phyloP scores from a whole-genome alignment of 2,888 invertebrate species.

The Desoria tigrina region DNA sequence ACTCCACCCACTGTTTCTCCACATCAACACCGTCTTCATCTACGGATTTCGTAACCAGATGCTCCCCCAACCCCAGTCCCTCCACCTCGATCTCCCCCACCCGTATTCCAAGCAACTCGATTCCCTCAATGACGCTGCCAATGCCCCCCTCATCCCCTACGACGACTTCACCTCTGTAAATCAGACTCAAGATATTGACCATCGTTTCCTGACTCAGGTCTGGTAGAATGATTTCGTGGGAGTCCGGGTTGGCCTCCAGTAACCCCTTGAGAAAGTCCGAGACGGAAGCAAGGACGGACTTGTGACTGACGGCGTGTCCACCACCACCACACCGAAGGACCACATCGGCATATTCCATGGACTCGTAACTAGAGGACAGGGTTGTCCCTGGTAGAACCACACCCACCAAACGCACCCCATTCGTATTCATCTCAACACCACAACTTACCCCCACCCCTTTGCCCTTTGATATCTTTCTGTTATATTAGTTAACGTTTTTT shows the following conservation, averaged over 20 bases:
- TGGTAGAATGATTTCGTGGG: constrained; percentile 7
- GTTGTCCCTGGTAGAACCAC: too few species aligned
- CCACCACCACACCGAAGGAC: neutral
- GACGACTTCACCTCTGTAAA: constrained; percentile 23
- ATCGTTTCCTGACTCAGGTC: constrained; percentile 10
- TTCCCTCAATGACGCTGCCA: constrained; percentile 6
- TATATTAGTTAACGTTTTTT: too few species aligned
- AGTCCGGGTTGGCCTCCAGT: constrained; percentile 7
- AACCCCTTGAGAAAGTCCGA: constrained; percentile 16
- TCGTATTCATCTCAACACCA: too few species aligned
- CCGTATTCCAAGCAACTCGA: constrained; percentile 10
- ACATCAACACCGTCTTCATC: too few species aligned
- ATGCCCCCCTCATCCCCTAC: neutral
- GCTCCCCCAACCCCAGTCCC: neutral
- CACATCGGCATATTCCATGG: constrained; percentile 1
- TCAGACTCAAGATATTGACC: constrained; percentile 11
- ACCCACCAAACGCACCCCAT: too few species aligned
- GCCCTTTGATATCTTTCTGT: too few species aligned
- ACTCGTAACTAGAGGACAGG: too few species aligned
- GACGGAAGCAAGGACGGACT: constrained; percentile 5
- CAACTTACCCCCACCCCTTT: too few species aligned
- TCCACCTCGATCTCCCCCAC: neutral
- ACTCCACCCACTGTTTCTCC: too few species aligned
- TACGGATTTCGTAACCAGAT: neutral
- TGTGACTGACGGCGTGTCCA: constrained; percentile 16